A percentile compares a stretch with the other conserved stretches of the same genome.
These are phyloP conservation scores for Brachypalpus laphriformis DNA, from an alignment of 2,888 invertebrate species.

Conservation along the genomic window DNA sequence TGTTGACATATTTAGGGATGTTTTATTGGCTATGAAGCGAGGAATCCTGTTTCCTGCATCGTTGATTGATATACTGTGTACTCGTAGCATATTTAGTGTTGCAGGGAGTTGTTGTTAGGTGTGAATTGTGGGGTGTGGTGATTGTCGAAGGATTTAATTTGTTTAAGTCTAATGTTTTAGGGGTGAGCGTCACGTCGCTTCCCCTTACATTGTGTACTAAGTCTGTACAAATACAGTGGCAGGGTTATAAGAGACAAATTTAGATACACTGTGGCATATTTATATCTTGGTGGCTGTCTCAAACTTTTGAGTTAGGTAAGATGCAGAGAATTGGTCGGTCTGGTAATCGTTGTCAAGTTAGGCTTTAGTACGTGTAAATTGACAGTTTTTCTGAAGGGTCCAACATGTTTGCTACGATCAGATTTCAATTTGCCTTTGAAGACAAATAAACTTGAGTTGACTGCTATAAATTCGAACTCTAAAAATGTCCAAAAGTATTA, in stretches of 20 bases:
- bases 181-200: not conserved
- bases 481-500: too few relatives aligned
- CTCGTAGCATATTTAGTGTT: not conserved
- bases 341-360: too few relatives aligned
- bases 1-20: constrained; percentile 74
- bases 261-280: not conserved
- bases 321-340: too few relatives aligned
- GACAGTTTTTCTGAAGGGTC: too few relatives aligned
- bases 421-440: too few relatives aligned
- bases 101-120: constrained; percentile 10
- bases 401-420: too few relatives aligned
- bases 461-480: too few relatives aligned
- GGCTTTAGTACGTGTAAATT: too few relatives aligned
- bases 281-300: not conserved
- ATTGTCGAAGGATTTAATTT: constrained; percentile 41
- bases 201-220: not conserved
- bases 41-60: constrained; percentile 63
- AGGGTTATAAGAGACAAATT: not conserved
- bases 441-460: too few relatives aligned
- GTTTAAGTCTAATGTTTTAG: constrained; percentile 5
- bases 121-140: constrained; percentile 41
- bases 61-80: constrained; percentile 52
- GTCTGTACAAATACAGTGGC: not conserved
- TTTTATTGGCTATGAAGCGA: constrained; percentile 68
- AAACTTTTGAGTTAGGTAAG: too few relatives aligned